Percentiles rank a stretch among this genome's conserved stretches.
Conservation (phyloP, 2,797 vertebrate species). For the Falco berigora region DNA sequence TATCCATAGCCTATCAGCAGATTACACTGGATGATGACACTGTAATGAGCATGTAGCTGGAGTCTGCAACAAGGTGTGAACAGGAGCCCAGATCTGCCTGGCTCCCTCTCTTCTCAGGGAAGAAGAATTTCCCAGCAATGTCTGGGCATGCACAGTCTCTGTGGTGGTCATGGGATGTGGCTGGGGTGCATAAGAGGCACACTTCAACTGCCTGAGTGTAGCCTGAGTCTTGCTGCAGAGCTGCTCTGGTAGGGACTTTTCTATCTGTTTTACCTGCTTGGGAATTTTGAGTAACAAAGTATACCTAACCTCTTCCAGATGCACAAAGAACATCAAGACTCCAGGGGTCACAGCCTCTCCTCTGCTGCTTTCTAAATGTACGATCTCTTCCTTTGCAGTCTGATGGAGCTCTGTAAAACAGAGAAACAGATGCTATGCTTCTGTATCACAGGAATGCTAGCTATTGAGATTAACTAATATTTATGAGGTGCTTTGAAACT, state of each 20-base stretch:
- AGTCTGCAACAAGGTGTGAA: not conserved
- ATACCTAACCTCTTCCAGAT: not conserved
- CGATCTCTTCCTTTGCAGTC: not conserved
- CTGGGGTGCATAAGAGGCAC: not conserved
- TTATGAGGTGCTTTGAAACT: not conserved
- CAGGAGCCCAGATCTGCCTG: not conserved
- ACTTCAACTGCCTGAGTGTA: not conserved
- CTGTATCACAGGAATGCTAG: not conserved
- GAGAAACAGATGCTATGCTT: not conserved
- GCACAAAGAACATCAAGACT: not conserved
- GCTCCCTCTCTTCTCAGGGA: not conserved
- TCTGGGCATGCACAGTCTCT: not conserved
- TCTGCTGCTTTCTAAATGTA: not conserved
- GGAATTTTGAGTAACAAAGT: not conserved
- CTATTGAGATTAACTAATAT: not conserved
- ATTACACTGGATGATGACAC: not conserved
- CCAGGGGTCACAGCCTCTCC: not conserved
- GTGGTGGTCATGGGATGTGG: not conserved
- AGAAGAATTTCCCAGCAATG: not conserved
- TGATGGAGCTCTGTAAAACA: not conserved
- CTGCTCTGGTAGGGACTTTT: not conserved
- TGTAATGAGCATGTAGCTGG: fast-evolving
- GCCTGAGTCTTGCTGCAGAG: not conserved
- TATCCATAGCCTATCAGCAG: not conserved
- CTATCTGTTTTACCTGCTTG: not conserved